Conservation (phyloP, 2,888 invertebrate species). For the Ceraclea dissimilis region DNA sequence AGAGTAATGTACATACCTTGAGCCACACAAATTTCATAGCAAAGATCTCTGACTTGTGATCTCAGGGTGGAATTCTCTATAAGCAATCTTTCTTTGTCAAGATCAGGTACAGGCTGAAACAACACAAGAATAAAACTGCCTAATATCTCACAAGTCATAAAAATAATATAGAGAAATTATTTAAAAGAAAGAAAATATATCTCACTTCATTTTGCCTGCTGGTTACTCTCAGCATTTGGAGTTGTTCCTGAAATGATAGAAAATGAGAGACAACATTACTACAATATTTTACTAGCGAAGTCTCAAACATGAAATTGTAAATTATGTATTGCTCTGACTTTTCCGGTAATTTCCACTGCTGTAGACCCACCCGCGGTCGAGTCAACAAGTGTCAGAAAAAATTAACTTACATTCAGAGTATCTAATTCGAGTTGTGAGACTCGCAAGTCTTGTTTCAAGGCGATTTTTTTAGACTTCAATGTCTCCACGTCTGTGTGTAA, state of each 20-base stretch:
- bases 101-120: slow-evolving; percentile 4
- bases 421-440: slow-evolving; percentile 13
- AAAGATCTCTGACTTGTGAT: slow-evolving; percentile 16
- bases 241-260: slow-evolving; percentile 12
- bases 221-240: background rate
- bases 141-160: background rate
- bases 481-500: slow-evolving; percentile 12
- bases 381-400: background rate
- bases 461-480: slow-evolving; percentile 16
- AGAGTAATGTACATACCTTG: slow-evolving; percentile 12
- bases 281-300: background rate
- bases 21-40: slow-evolving; percentile 15
- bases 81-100: slow-evolving; percentile 12
- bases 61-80: slow-evolving; percentile 16
- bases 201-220: slow-evolving; percentile 3
- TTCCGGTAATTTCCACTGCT: no score
- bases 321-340: no score
- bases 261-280: background rate
- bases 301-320: no score
- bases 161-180: background rate
- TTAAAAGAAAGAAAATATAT: background rate
- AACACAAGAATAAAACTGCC: background rate
- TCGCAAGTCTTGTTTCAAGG: slow-evolving; percentile 12
- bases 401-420: slow-evolving; percentile 7
- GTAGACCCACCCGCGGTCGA: no score